A percentile compares a stretch with the other conserved stretches of the same genome.
Evolutionary conservation across 2,113 vertebrate genomes (phyloP).

Genomic region (Zosterops japonicus): DNA sequence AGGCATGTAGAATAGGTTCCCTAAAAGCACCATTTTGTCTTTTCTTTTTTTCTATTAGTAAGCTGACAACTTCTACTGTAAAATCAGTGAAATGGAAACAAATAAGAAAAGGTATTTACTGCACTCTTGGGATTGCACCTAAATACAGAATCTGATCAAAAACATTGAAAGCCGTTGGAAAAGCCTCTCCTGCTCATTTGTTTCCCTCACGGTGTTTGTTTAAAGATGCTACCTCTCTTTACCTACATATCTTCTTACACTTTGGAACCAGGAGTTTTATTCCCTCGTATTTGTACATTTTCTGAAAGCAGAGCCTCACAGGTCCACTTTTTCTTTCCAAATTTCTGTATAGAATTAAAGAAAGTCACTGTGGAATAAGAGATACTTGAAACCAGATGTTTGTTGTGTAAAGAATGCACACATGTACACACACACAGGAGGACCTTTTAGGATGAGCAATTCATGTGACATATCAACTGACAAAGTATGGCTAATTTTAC

Average conservation of each 20-base stretch:
- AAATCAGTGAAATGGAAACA: background rate
- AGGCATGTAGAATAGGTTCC: background rate
- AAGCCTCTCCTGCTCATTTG: background rate
- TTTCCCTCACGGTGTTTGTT: background rate
- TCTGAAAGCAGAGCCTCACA: background rate
- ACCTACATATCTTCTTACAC: background rate
- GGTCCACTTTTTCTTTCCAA: background rate
- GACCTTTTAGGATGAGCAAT: background rate
- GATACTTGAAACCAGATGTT: background rate
- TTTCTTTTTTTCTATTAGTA: background rate
- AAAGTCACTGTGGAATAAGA: background rate
- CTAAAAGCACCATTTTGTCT: background rate
- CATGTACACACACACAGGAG: fast-evolving
- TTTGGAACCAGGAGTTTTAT: background rate
- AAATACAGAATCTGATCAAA: background rate
- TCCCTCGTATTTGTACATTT: background rate
- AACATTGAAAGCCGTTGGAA: background rate
- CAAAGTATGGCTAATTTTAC: background rate
- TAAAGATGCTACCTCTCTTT: background rate
- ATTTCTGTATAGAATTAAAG: background rate
- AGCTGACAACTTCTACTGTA: background rate
- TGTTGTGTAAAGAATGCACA: background rate
- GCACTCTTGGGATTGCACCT: background rate
- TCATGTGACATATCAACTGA: background rate
- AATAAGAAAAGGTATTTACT: background rate